Evolutionary conservation across 2,797 vertebrate genomes (phyloP), one percentile per base, ranked within the genome.

Genomic region (Alosa sapidissima): DNA sequence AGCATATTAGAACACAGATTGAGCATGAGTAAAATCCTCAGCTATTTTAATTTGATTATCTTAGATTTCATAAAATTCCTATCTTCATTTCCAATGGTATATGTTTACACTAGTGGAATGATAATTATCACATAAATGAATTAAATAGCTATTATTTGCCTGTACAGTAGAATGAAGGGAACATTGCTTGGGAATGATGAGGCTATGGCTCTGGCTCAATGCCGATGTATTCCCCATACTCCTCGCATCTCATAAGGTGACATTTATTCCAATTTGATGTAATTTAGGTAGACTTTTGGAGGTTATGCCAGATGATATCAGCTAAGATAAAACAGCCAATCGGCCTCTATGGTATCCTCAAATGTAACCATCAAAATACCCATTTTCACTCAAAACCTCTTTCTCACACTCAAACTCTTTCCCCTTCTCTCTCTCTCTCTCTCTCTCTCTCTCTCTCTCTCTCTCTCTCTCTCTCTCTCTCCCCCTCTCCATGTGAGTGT

Each of bases 1-100:
- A 89, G 86, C 5, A 82, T 83, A 84, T 89, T 85, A 86, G 88
- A 87, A 72, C 84, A 88, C 82, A 33, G 82, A 87, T 81, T 86
- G 87, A 89, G 82, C 52, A 87, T 88, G 84, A 88, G 83, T 75
- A 87, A 88, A 89, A 84, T 86, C 87, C 84, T 82, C 75, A 87
- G 82, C 68, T 16, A 81, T 86, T 89, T 88, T 89, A 90, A 90
- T 87, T 85, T 81, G 81, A 91, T 89, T 89, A 87, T 72, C 81
- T 87, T 87, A 41, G 65, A 85, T 85, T 41, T 47, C 41, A 45
- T 47, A 19, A 7, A 45, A 78, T 78, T 78, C 41, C 72, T 78
- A 47, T 78, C 72, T 78, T 78, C 72, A 47, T 45, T 47, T 47
- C 72, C 72, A 78, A n/a, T 19, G 19, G 16, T 78, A 78, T 78